Evolutionary conservation across 2,888 invertebrate species (phyloP).

Genomic region (Zele albiditarsus): DNA sequence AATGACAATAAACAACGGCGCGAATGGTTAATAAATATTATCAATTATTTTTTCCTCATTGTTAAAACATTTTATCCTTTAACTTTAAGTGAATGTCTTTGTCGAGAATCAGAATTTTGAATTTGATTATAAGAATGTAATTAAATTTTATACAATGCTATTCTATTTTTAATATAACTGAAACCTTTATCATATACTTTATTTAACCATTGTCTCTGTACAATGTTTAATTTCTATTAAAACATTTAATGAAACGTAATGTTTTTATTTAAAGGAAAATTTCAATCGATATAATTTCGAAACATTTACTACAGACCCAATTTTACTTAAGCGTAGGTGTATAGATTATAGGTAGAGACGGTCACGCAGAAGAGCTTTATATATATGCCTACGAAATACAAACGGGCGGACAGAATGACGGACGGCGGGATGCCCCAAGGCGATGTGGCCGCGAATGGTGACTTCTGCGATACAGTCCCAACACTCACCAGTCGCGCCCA

Average conservation of each 20-base stretch:
- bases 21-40: too few species aligned
- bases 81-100: too few species aligned
- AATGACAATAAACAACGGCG: too few species aligned
- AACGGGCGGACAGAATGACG: conserved; percentile 70
- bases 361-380: conserved; percentile 29
- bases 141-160: too few species aligned
- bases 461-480: conserved; percentile 68
- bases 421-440: conserved; percentile 67
- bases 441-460: conserved; percentile 66
- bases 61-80: too few species aligned
- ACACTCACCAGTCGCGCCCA: conserved; percentile 62
- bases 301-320: not conserved
- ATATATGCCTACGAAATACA: conserved; percentile 60
- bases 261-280: not conserved
- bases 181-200: too few species aligned
- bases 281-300: not conserved
- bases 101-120: too few species aligned
- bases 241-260: not conserved
- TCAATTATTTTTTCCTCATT: too few species aligned
- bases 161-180: too few species aligned
- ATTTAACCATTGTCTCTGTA: too few species aligned
- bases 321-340: conserved; percentile 29
- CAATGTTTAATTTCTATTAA: too few species aligned
- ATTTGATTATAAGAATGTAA: too few species aligned
- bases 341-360: conserved; percentile 32